Evolutionary conservation across 53 echinoderm and acorn worm species (phyloP).

Genomic region (Patiria pectinifera): DNA sequence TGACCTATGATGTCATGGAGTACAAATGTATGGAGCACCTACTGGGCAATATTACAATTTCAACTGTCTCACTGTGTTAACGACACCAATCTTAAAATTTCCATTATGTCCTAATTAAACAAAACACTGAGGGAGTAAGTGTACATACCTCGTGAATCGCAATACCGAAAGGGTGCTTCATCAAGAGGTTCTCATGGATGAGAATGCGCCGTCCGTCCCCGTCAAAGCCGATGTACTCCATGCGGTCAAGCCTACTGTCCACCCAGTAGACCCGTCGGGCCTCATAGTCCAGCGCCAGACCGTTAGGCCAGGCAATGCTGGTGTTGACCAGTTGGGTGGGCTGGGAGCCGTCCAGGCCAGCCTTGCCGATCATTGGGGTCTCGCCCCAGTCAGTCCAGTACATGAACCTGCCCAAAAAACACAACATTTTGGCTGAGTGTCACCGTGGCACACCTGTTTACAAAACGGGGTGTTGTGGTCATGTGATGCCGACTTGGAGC

Average conservation of each 20-base stretch:
- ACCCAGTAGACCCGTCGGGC: constrained; percentile 62
- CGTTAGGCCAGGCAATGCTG: constrained; percentile 45
- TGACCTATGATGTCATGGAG: too few species aligned
- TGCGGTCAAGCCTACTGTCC: constrained; percentile 37
- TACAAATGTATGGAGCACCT: too few species aligned
- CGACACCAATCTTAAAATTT: too few species aligned
- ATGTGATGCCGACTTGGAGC: too few species aligned
- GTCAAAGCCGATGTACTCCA: constrained; percentile 64
- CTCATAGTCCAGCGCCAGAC: constrained; percentile 64
- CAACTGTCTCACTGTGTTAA: too few species aligned
- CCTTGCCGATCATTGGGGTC: constrained; percentile 53
- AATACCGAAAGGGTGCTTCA: constrained; percentile 35
- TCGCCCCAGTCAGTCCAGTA: constrained; percentile 69
- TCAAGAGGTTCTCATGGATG: neutral
- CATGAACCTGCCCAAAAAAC: constrained; percentile 42
- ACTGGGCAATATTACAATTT: too few species aligned
- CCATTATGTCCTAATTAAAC: neutral
- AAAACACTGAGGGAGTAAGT: neutral
- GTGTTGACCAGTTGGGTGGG: constrained; percentile 41
- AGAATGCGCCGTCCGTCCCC: constrained; percentile 51
- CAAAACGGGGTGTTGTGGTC: too few species aligned
- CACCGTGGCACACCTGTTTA: too few species aligned
- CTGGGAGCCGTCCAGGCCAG: constrained; percentile 58
- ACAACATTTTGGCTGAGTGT: neutral
- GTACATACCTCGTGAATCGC: constrained; percentile 42